Conservation (phyloP, 1,140 invertebrate genomes). For the Gryon sp. region DNA sequence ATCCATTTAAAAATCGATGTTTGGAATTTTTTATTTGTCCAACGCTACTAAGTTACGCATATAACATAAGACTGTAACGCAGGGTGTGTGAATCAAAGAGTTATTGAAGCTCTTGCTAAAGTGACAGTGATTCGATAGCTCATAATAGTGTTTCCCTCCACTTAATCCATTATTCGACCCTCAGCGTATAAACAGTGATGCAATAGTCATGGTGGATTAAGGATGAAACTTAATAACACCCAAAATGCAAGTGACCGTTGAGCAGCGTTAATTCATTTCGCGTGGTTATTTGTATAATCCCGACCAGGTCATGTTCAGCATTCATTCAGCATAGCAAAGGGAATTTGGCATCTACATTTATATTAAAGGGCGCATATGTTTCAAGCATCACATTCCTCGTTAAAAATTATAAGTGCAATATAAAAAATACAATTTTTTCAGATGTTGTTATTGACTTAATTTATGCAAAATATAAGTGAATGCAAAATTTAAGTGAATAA, state of each 20-base stretch:
- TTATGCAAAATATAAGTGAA: no score
- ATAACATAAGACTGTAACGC: background rate
- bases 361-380: constrained; percentile 69
- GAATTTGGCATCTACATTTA: constrained; percentile 64
- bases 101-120: constrained; percentile 29
- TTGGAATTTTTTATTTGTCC: constrained; percentile 4
- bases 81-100: constrained; percentile 15
- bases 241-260: constrained; percentile 65
- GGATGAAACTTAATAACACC: constrained; percentile 46
- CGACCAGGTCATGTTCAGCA: constrained; percentile 71
- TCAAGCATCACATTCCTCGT: constrained; percentile 47
- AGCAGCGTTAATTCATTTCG: constrained; percentile 76
- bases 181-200: constrained; percentile 28
- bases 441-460: no score
- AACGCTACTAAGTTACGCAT: background rate
- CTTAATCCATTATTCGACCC: constrained; percentile 49
- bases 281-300: constrained; percentile 76
- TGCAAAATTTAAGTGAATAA: no score
- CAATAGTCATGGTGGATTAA: constrained; percentile 62
- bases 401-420: no score
- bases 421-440: no score
- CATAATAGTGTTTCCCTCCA: constrained; percentile 43
- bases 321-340: constrained; percentile 72
- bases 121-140: constrained; percentile 40
- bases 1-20: no score